Percentiles rank a stretch among this genome's conserved stretches.
phyloP scores from a whole-genome alignment of 1,140 invertebrate species.

The Anthonomus grandis region DNA sequence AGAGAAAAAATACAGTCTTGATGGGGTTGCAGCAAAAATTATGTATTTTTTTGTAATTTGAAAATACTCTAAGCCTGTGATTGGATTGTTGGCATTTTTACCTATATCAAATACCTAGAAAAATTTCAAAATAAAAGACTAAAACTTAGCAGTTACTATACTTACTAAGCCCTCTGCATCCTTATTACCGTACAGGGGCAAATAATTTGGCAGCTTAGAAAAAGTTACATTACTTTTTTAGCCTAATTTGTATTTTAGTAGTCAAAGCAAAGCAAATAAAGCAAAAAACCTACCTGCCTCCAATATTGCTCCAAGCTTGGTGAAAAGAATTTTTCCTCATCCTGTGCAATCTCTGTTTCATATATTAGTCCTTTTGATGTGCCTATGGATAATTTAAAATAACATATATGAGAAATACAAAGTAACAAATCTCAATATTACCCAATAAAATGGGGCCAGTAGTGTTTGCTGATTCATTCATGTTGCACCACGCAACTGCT shows the following conservation, averaged over 20 bases:
- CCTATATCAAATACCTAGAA: slow-evolving; percentile 83
- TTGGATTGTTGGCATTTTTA: slow-evolving; percentile 67
- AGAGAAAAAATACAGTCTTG: slow-evolving; percentile 81
- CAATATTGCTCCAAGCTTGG: slow-evolving; percentile 78
- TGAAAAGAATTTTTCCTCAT: slow-evolving; percentile 78
- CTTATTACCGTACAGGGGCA: slow-evolving; percentile 67
- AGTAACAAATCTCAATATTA: slow-evolving; percentile 43
- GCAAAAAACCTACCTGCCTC: slow-evolving; percentile 72
- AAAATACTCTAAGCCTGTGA: slow-evolving; percentile 84
- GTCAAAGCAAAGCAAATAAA: slow-evolving; percentile 2
- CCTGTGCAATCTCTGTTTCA: slow-evolving; percentile 80
- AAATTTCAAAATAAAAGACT: background rate
- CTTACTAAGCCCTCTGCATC: slow-evolving; percentile 71
- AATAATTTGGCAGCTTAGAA: slow-evolving; percentile 69
- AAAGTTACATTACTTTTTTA: slow-evolving; percentile 23
- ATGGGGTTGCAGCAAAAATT: slow-evolving; percentile 80
- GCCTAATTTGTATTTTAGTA: background rate
- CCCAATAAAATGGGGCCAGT: slow-evolving; percentile 83
- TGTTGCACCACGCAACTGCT: slow-evolving; percentile 85
- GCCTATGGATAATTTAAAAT: slow-evolving; percentile 52
- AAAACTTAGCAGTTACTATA: background rate
- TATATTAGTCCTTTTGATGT: slow-evolving; percentile 89
- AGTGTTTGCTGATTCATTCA: slow-evolving; percentile 65
- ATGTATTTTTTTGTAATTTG: slow-evolving; percentile 69
- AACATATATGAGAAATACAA: background rate